These are phyloP conservation scores for Palythoa heliodiscus DNA, from an alignment of 92 coral and sea anemone genomes.

Conservation along the genomic window DNA sequence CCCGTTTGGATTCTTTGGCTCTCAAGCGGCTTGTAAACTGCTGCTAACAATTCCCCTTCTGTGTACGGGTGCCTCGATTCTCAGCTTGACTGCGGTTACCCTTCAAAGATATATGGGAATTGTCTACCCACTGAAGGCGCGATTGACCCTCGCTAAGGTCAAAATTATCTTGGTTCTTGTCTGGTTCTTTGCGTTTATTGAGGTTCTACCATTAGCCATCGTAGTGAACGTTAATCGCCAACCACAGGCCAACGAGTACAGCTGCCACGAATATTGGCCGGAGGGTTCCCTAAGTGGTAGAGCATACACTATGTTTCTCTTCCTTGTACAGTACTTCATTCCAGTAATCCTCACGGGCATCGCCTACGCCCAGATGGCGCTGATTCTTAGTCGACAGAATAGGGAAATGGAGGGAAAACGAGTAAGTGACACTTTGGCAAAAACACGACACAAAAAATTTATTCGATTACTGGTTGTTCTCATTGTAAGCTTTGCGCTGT, in stretches of 20 bases:
- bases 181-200: slow-evolving; percentile 79
- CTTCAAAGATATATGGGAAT: slow-evolving; percentile 86
- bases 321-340: slow-evolving; percentile 71
- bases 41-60: slow-evolving; percentile 74
- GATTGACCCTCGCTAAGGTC: slow-evolving; percentile 79
- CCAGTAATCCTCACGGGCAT: slow-evolving; percentile 75
- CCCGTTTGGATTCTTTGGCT: slow-evolving; percentile 88
- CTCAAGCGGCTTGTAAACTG: slow-evolving; percentile 87
- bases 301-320: slow-evolving; percentile 85
- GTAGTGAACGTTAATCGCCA: slow-evolving; percentile 65
- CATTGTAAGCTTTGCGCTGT: slow-evolving; percentile 88
- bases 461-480: slow-evolving; percentile 82
- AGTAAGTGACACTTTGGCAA: slow-evolving; percentile 60
- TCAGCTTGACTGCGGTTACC: slow-evolving; percentile 76
- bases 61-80: slow-evolving; percentile 84
- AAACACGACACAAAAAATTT: slow-evolving; percentile 84
- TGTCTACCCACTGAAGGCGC: slow-evolving; percentile 85
- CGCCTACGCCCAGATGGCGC: slow-evolving; percentile 81
- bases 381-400: slow-evolving; percentile 71
- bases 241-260: slow-evolving; percentile 69
- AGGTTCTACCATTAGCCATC: slow-evolving; percentile 69
- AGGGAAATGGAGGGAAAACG: slow-evolving; percentile 72
- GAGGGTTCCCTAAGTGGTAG: slow-evolving; percentile 34
- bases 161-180: slow-evolving; percentile 70
- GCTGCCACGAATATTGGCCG: slow-evolving; percentile 83